Conservation (phyloP, 2,888 invertebrate species). For the Mactromeris polynyma region DNA sequence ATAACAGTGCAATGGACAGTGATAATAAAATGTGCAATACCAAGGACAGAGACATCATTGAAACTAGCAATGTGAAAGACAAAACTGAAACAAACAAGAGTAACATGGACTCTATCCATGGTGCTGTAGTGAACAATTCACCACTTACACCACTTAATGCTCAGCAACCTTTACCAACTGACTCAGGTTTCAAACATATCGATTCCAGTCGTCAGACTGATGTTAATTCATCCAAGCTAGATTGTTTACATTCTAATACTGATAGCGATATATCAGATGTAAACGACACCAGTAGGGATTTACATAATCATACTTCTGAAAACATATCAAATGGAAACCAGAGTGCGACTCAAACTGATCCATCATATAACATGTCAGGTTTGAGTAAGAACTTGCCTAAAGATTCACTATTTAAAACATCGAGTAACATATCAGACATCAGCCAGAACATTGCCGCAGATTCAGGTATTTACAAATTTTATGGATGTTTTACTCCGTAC, state of each 20-base stretch:
- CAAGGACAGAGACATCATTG: neutral
- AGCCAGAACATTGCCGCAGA: neutral
- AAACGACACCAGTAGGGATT: neutral
- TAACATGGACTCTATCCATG: neutral
- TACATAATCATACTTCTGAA: neutral
- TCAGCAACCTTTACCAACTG: neutral
- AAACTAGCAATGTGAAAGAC: neutral
- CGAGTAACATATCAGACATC: neutral
- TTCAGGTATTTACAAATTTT: slow-evolving; percentile 57
- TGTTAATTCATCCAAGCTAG: neutral
- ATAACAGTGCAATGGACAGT: neutral
- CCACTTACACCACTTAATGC: neutral
- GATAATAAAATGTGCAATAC: neutral
- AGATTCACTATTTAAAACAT: neutral
- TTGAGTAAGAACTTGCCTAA: neutral
- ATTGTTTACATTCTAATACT: neutral
- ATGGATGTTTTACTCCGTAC: slow-evolving; percentile 76
- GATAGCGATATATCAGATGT: neutral
- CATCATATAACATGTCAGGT: neutral
- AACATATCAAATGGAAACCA: neutral
- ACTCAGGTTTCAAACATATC: neutral
- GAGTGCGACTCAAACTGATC: neutral
- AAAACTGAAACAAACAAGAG: neutral
- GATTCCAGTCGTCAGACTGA: neutral
- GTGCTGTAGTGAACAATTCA: neutral